Conservation (phyloP, 2,113 vertebrate genomes). For the Barbus barbus region DNA sequence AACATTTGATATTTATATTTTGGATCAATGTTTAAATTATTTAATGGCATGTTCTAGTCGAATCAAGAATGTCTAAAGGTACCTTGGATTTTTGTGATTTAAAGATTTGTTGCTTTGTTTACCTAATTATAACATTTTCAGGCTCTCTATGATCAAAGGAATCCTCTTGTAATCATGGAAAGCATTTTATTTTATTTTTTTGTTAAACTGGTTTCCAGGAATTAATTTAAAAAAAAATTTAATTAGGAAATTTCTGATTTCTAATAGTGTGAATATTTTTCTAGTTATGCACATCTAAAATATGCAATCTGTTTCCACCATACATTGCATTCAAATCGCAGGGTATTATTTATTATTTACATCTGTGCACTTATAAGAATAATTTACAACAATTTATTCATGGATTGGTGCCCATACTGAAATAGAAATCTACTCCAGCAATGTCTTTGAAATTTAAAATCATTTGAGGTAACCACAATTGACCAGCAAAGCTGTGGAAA, state of each 20-base stretch:
- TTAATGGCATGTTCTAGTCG: not conserved
- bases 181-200: not conserved
- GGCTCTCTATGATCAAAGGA: not conserved
- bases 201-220: too few species aligned
- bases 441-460: not conserved
- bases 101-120: not conserved
- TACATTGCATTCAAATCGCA: not conserved
- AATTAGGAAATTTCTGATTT: not conserved
- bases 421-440: not conserved
- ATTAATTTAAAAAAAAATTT: too few species aligned
- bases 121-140: too few species aligned
- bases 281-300: not conserved
- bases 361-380: too few species aligned
- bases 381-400: not conserved
- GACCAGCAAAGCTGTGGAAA: not conserved
- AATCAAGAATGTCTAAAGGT: not conserved
- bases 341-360: not conserved
- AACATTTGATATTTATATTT: not conserved
- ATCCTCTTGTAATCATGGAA: not conserved
- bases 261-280: not conserved
- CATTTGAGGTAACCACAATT: not conserved
- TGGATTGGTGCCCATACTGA: not conserved
- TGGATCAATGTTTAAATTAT: too few species aligned
- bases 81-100: not conserved
- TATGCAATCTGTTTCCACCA: not conserved